Evolutionary conservation across 2,797 vertebrate species (phyloP), one percentile per base, ranked within the genome.

Genomic region (Poecile montanus): DNA sequence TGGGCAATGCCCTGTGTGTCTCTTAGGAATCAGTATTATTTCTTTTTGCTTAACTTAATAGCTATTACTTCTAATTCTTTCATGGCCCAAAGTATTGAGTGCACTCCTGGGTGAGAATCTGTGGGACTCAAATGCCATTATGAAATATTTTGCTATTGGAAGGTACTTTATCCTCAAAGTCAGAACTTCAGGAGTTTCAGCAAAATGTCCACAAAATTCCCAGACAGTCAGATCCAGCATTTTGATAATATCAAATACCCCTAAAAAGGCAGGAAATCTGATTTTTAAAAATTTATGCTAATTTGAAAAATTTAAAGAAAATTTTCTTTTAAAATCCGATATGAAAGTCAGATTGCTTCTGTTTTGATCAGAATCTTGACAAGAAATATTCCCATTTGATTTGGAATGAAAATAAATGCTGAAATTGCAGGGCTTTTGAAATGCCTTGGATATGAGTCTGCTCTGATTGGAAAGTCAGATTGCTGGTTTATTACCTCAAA

Each of bases 401-500:
- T 81, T 68, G n/a, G 42, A 72, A 44, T 50, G 47, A 61, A 90
- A 90, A 81, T 54, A 86, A 75, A 58, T n/a, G 54, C 36, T 91
- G 80, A 72, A 72, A 92, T 62, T 47, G 20, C 62, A 60, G 62
- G 36, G 54, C 62, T 82, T 84, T 32, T 48, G n/a, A 45, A 78
- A 75, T 54, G 34, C 51, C 10, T 45, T 66, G 38, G 47, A 13
- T 27, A 22, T 54, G 36, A 75, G n/a, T 72, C 50, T 63, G 13
- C 50, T 86, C 38, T 86, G 68, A 89, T 85, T 5, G 2, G 42
- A 85, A 83, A 85, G 48, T 47, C 57, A 57, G 53, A 63, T 76
- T 82, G n/a, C 36, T 82, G 63, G 17, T 70, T 85, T 91, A 85
- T 85, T 88, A 82, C 36, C 60, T 93, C 60, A 27, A 76, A 44